These are phyloP conservation scores for Cyclargus thomasi DNA, from an alignment of 1,140 invertebrate genomes.

Conservation along the genomic window DNA sequence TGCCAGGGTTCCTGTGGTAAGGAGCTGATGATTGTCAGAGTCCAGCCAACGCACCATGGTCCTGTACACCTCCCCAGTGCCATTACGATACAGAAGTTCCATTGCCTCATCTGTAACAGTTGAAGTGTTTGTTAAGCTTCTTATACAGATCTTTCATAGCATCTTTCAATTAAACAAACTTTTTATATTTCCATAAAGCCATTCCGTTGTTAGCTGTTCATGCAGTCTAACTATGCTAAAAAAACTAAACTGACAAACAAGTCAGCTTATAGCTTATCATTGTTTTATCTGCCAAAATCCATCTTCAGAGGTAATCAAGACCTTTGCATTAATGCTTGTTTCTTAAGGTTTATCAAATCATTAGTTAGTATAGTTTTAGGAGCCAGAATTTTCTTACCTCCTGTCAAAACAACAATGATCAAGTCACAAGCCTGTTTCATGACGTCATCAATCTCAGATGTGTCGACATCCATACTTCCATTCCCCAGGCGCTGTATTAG, in stretches of 20 bases:
- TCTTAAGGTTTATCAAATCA: no score
- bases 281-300: no score
- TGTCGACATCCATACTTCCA: constrained; percentile 77
- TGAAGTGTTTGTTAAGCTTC: background rate
- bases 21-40: constrained; percentile 82
- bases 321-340: no score
- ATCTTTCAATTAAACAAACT: no score
- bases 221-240: no score
- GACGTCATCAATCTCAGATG: constrained; percentile 82
- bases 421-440: constrained; percentile 91
- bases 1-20: constrained; percentile 87
- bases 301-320: no score
- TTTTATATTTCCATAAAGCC: no score
- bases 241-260: no score
- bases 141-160: background rate
- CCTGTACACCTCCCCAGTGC: constrained; percentile 82
- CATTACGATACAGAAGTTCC: constrained; percentile 84
- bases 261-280: no score
- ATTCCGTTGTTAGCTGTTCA: no score
- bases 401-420: constrained; percentile 87
- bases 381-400: no score
- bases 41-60: constrained; percentile 86
- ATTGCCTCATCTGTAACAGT: constrained; percentile 86
- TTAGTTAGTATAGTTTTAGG: no score
- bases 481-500: constrained; percentile 81